phyloP scores from a whole-genome alignment of 1,140 invertebrate species.

The Drosophila rufa region DNA sequence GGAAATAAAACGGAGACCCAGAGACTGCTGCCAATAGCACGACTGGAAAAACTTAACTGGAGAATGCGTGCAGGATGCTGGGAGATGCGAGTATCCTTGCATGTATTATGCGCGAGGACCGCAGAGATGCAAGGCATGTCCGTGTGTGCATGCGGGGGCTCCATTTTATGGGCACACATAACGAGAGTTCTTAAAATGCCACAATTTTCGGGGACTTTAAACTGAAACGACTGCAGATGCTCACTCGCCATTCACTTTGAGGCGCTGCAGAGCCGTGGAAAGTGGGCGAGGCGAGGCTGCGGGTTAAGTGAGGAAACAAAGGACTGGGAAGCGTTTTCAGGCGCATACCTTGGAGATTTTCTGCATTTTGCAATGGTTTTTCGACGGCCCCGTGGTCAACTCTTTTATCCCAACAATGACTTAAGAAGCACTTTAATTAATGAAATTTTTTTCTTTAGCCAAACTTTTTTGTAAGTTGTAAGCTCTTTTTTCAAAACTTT shows the following conservation, averaged over 20 bases:
- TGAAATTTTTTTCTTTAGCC: slow-evolving; percentile 23
- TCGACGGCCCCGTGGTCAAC: slow-evolving; percentile 14
- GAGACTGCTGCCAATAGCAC: slow-evolving; percentile 21
- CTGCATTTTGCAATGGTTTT: slow-evolving; percentile 22
- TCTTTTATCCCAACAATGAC: slow-evolving; percentile 17
- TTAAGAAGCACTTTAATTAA: slow-evolving; percentile 45
- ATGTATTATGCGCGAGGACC: neutral
- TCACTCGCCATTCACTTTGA: slow-evolving; percentile 37
- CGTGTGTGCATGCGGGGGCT: slow-evolving; percentile 6
- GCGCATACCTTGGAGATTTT: slow-evolving; percentile 32
- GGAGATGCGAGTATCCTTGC: slow-evolving; percentile 7
- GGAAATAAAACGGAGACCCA: slow-evolving; percentile 13
- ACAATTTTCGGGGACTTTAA: slow-evolving; percentile 47
- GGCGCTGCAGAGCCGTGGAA: slow-evolving; percentile 3
- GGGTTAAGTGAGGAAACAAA: slow-evolving; percentile 27
- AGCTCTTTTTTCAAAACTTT: slow-evolving; percentile 23
- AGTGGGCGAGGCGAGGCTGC: neutral
- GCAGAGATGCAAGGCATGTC: slow-evolving; percentile 5
- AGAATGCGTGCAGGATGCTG: slow-evolving; percentile 19
- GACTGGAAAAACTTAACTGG: slow-evolving; percentile 12
- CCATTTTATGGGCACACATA: slow-evolving; percentile 37
- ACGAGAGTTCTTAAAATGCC: slow-evolving; percentile 39
- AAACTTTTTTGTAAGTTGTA: slow-evolving; percentile 20
- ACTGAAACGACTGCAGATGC: slow-evolving; percentile 35
- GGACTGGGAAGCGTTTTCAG: slow-evolving; percentile 19